Base-by-base conservation (phyloP, 1,140 invertebrate species). In the Hyposmocoma kahamanoa region DNA sequence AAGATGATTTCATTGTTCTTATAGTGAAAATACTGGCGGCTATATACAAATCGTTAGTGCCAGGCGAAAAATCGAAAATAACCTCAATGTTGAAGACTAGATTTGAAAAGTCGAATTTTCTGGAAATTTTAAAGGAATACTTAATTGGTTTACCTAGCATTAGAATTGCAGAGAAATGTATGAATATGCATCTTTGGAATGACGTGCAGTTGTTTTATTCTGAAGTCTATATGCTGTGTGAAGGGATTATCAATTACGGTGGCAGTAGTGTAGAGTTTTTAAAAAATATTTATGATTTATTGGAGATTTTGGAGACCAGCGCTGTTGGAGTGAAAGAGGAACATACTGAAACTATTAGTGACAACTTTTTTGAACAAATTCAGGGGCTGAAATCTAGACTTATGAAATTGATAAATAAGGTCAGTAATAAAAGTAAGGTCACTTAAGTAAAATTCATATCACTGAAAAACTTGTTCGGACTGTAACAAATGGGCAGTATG, bases 1-100 rank as follows among this genome's bases (percentile, higher is more conserved):
- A 79, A 56, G 74, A 65, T 10, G 80, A 84, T 47, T 82, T 72
- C 49, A 80, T 84, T 44, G 76, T 84, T 46, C 59, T 84, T 51
- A 72, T 82, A 20, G 62, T 79, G 3, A 82, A 65, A 63, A 70
- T 76, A 50, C 47, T 84, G 18, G 59, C 55, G n/a, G 62, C 59
- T 22, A 47, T 84, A 36, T 84, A 82, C 47, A 68, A 64, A 22
- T 70, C 63, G 0, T 42, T 84, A 39, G 61, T 75, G 22, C 36
- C 45, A n/a, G 60, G 56, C 17, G 78, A 82, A 36, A 77, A 68
- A 44, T 68, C 64, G 6, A 79, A 70, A 67, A 71, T 82, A 22
- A 51, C 51, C 11, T 53, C 32, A 32, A 42, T 74, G 36, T 45
- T 84, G 10, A 65, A 58, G 48, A 57, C 63, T 18, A 70, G 72